These are phyloP conservation scores for Mobula birostris DNA, from an alignment of 2,113 vertebrate species.

Conservation along the genomic window DNA sequence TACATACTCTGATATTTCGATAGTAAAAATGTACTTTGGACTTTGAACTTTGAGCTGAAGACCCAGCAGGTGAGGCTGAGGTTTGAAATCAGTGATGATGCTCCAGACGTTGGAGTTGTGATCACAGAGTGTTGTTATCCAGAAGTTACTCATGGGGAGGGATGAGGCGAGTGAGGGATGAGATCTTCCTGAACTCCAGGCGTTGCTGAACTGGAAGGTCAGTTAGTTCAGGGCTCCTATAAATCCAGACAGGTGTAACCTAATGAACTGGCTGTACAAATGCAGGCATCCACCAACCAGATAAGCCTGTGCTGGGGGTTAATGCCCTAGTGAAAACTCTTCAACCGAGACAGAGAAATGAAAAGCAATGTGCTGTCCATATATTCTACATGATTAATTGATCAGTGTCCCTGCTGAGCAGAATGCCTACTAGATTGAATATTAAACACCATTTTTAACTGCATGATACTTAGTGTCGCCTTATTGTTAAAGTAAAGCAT, in stretches of 20 bases:
- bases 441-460: conserved; percentile 58
- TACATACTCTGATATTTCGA: no score
- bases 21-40: no score
- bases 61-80: not conserved
- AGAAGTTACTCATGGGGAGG: not conserved
- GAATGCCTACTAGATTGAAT: conserved; percentile 59
- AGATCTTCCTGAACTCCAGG: not conserved
- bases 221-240: no score
- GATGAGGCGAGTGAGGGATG: not conserved
- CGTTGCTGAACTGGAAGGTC: not conserved
- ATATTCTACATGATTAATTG: conserved; percentile 51
- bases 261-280: not conserved
- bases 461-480: conserved; percentile 62
- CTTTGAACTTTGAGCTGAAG: no score
- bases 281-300: not conserved
- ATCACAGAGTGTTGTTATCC: not conserved
- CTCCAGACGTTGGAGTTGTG: not conserved
- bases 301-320: not conserved
- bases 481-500: conserved; percentile 63
- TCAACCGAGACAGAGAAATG: not conserved
- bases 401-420: conserved; percentile 48
- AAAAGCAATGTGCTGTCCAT: conserved; percentile 44
- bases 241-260: not conserved
- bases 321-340: not conserved
- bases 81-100: not conserved